These are phyloP conservation scores for Phocoena phocoena DNA, from an alignment of 2,113 vertebrate species.

Conservation along the genomic window DNA sequence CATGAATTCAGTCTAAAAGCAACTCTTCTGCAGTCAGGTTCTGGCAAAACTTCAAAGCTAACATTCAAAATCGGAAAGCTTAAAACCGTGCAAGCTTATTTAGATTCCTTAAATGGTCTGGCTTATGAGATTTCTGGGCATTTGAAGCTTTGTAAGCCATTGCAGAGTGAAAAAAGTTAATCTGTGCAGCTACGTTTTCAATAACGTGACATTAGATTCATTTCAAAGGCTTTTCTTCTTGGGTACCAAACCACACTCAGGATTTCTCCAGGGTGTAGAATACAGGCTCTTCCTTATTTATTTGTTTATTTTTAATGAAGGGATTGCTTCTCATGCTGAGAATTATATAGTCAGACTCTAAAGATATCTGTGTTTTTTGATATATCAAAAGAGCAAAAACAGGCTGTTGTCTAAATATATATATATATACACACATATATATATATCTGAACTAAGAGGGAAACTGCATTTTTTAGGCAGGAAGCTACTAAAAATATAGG, in stretches of 20 bases:
- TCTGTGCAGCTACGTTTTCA: constrained; percentile 74
- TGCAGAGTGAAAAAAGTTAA: constrained; percentile 71
- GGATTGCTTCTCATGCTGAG: constrained; percentile 1
- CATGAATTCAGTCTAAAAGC: constrained; percentile 81
- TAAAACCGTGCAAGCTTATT: constrained; percentile 79
- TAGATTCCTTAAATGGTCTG: constrained; percentile 80
- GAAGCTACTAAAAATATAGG: neutral
- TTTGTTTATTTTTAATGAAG: constrained; percentile 54
- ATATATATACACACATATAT: neutral
- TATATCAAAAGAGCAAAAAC: neutral
- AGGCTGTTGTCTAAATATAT: neutral
- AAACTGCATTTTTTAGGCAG: neutral
- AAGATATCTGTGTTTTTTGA: constrained; percentile 6
- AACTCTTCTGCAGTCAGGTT: constrained; percentile 71
- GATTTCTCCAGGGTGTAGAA: constrained; percentile 45
- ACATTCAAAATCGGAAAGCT: constrained; percentile 82
- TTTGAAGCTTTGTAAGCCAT: constrained; percentile 79
- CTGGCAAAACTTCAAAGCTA: constrained; percentile 84
- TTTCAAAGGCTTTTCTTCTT: constrained; percentile 74
- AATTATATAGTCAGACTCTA: neutral
- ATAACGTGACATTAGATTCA: constrained; percentile 69
- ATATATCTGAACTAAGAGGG: neutral
- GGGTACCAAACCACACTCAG: constrained; percentile 35
- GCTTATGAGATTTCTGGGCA: constrained; percentile 79
- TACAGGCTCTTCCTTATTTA: neutral